A percentile compares a stretch with the other conserved stretches of the same genome.
Evolutionary conservation across 2,888 invertebrate species (phyloP).

Genomic region (Drosophila suboccidentalis): DNA sequence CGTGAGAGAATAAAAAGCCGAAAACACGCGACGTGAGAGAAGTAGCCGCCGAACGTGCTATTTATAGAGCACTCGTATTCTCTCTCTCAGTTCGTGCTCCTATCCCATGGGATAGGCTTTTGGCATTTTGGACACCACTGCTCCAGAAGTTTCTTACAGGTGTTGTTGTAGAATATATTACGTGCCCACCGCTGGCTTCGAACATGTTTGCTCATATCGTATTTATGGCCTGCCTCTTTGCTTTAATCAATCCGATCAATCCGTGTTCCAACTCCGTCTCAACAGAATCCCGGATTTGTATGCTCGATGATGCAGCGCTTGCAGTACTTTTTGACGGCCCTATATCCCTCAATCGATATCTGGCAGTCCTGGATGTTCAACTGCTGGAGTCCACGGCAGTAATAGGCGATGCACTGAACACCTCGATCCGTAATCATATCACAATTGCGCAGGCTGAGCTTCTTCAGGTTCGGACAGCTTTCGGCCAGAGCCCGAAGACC

Average conservation of each 20-base stretch:
- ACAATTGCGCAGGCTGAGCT: constrained; percentile 95
- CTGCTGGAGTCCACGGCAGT: constrained; percentile 95
- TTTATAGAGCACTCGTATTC: too few species aligned
- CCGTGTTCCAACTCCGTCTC: constrained; percentile 47
- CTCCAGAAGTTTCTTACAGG: too few species aligned
- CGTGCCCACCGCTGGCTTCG: too few species aligned
- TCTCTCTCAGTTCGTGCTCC: too few species aligned
- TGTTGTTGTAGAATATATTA: too few species aligned
- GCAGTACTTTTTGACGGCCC: constrained; percentile 96
- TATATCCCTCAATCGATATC: constrained; percentile 94
- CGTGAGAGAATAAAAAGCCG: too few species aligned
- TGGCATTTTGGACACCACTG: too few species aligned
- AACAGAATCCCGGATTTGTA: constrained; percentile 97
- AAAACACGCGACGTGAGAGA: too few species aligned
- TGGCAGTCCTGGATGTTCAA: constrained; percentile 97
- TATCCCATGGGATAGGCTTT: too few species aligned
- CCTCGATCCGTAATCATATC: constrained; percentile 96
- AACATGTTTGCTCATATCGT: constrained; percentile 67
- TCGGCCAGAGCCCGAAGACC: constrained; percentile 94
- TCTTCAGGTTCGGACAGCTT: constrained; percentile 95
- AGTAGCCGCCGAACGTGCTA: too few species aligned
- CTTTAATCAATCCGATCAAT: constrained; percentile 35
- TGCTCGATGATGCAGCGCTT: constrained; percentile 97
- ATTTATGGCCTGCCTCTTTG: constrained; percentile 77
- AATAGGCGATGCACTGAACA: constrained; percentile 94